These are phyloP conservation scores for Stichodactyla mertensii DNA, from an alignment of 64 coral and sea anemone genomes.

Conservation along the genomic window DNA sequence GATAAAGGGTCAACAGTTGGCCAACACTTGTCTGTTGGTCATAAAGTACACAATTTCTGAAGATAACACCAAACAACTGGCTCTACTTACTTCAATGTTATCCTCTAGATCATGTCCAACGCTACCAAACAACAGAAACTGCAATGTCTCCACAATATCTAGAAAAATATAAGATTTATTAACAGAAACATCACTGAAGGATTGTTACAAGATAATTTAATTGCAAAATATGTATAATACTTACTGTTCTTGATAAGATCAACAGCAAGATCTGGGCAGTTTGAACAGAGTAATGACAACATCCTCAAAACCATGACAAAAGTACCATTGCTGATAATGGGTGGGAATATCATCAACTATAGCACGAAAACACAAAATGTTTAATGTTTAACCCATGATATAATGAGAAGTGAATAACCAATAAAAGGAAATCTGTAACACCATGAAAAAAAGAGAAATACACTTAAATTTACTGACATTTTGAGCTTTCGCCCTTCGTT, in stretches of 20 bases:
- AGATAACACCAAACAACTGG: slow-evolving; percentile 2
- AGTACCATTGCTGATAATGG: slow-evolving; percentile 84
- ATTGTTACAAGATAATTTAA: too few species aligned
- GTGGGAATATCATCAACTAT: slow-evolving; percentile 82
- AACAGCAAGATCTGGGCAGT: slow-evolving; percentile 84
- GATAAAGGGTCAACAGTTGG: too few species aligned
- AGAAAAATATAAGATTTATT: neutral
- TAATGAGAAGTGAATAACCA: too few species aligned
- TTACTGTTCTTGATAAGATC: slow-evolving; percentile 89
- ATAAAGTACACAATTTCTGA: too few species aligned
- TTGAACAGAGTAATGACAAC: slow-evolving; percentile 89
- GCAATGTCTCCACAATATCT: slow-evolving; percentile 96
- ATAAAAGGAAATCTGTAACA: too few species aligned
- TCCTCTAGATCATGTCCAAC: slow-evolving; percentile 65
- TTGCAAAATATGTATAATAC: neutral
- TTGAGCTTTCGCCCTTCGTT: too few species aligned
- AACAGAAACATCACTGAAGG: too few species aligned
- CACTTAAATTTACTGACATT: too few species aligned
- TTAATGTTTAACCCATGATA: neutral
- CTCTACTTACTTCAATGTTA: slow-evolving; percentile 62
- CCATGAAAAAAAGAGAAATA: too few species aligned
- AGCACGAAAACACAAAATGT: neutral
- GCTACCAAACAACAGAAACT: slow-evolving; percentile 86
- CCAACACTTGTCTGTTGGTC: too few species aligned
- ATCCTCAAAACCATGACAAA: slow-evolving; percentile 98